These are phyloP conservation scores for Sclerodermus sp. DNA, from an alignment of 2,888 invertebrate genomes.

Conservation along the genomic window DNA sequence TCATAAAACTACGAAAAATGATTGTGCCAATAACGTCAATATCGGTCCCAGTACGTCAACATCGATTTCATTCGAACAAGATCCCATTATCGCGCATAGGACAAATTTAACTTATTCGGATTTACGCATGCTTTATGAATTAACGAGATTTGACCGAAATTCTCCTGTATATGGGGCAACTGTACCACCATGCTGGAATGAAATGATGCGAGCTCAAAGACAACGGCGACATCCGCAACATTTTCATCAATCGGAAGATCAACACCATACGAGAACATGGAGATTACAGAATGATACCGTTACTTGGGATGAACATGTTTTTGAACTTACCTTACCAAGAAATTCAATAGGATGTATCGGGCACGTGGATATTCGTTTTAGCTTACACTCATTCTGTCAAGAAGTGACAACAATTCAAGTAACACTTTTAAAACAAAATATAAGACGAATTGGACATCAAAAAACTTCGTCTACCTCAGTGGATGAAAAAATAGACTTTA, in stretches of 20 bases:
- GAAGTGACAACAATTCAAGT: conserved; percentile 80
- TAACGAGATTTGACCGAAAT: conserved; percentile 76
- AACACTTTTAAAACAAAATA: conserved; percentile 70
- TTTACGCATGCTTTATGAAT: conserved; percentile 69
- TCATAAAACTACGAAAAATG: conserved; percentile 42
- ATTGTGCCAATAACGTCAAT: conserved; percentile 28
- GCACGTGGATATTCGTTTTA: conserved; percentile 88
- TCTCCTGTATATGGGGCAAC: conserved; percentile 79
- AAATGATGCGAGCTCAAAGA: conserved; percentile 87
- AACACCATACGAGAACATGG: conserved; percentile 84
- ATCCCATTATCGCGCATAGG: conserved; percentile 62
- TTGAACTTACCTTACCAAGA: conserved; percentile 83
- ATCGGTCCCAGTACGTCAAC: conserved; percentile 50
- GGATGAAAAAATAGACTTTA: conserved; percentile 61
- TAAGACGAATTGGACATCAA: conserved; percentile 67
- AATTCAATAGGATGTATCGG: conserved; percentile 70
- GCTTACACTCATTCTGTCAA: conserved; percentile 75
- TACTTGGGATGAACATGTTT: conserved; percentile 91
- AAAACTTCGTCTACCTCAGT: conserved; percentile 57
- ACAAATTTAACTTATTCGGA: conserved; percentile 63
- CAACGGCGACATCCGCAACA: conserved; percentile 86
- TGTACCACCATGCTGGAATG: conserved; percentile 92
- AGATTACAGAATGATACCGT: conserved; percentile 83
- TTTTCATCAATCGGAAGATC: conserved; percentile 67
- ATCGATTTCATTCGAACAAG: conserved; percentile 45